Evolutionary conservation across 1,140 invertebrate genomes (phyloP).

Genomic region (Lethocerus indicus): DNA sequence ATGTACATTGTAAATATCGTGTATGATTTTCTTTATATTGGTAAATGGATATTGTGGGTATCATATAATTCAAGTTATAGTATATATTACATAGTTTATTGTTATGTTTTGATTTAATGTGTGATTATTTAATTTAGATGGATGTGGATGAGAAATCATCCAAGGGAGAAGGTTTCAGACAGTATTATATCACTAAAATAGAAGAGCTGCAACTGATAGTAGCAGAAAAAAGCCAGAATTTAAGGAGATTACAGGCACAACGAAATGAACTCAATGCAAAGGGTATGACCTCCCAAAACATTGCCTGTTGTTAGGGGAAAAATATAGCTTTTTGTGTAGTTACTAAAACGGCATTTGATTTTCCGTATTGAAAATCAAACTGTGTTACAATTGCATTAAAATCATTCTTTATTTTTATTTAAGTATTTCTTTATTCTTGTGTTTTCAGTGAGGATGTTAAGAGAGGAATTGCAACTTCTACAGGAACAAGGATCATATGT

Average conservation of each 20-base stretch:
- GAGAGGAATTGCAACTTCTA: slow-evolving; percentile 92
- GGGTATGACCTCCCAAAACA: too few species aligned
- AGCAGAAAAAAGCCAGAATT: slow-evolving; percentile 94
- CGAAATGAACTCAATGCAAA: slow-evolving; percentile 99
- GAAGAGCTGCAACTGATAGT: slow-evolving; percentile 91
- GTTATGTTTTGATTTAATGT: background rate
- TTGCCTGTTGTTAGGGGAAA: too few species aligned
- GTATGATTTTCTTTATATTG: too few species aligned
- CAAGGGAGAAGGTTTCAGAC: slow-evolving; percentile 75
- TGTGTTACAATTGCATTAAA: too few species aligned
- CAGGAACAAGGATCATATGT: slow-evolving; percentile 99
- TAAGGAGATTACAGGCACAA: slow-evolving; percentile 92
- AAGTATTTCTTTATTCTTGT: slow-evolving; percentile 9
- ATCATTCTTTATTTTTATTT: slow-evolving; percentile 4
- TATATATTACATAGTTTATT: too few species aligned
- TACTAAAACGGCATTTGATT: too few species aligned
- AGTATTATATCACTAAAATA: slow-evolving; percentile 94
- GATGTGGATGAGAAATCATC: slow-evolving; percentile 54
- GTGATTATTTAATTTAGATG: slow-evolving; percentile 46
- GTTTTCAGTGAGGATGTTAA: slow-evolving; percentile 76
- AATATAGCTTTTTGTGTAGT: too few species aligned
- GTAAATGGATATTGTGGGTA: too few species aligned
- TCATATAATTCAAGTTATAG: too few species aligned
- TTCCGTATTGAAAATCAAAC: too few species aligned
- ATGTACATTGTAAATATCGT: too few species aligned